Evolutionary conservation across 2,113 vertebrate genomes (phyloP).

Genomic region (Pleuronectes platessa): DNA sequence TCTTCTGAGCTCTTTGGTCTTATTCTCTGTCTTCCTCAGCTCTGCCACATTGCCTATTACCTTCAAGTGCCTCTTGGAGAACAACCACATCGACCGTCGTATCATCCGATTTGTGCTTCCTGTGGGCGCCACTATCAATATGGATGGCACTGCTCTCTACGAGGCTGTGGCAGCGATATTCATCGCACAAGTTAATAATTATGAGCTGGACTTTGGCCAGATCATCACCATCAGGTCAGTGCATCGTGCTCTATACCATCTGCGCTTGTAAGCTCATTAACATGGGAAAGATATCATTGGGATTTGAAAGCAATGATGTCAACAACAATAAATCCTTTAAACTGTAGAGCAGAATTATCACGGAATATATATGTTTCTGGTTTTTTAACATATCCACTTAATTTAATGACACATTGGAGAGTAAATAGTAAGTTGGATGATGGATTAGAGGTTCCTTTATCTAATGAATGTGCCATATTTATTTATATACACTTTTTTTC

Average conservation of each 20-base stretch:
- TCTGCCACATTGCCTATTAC: conserved; percentile 98
- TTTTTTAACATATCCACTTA: not conserved
- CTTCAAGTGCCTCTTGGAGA: conserved; percentile 98
- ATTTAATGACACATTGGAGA: not conserved
- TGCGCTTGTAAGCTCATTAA: conserved; percentile 42
- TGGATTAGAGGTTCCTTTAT: not conserved
- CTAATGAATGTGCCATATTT: not conserved
- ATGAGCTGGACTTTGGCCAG: conserved; percentile 96
- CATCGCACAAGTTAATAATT: conserved; percentile 98
- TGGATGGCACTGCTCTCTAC: conserved; percentile 95
- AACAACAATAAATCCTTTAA: conserved; percentile 21
- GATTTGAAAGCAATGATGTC: conserved; percentile 37
- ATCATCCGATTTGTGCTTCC: conserved; percentile 96
- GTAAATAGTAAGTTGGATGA: not conserved
- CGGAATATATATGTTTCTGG: not conserved
- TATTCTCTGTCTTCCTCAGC: conserved; percentile 73
- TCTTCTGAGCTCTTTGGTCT: not conserved
- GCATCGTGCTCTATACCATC: conserved; percentile 7
- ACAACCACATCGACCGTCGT: conserved; percentile 95
- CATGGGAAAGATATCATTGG: not conserved
- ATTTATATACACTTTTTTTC: not conserved
- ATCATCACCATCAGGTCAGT: conserved; percentile 96
- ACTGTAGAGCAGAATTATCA: not conserved
- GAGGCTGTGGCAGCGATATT: conserved; percentile 98
- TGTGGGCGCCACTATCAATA: conserved; percentile 96